A percentile compares a stretch with the other conserved stretches of the same genome.
phyloP scores from a whole-genome alignment of 2,797 vertebrate species.

The Sebastes trivittatus region DNA sequence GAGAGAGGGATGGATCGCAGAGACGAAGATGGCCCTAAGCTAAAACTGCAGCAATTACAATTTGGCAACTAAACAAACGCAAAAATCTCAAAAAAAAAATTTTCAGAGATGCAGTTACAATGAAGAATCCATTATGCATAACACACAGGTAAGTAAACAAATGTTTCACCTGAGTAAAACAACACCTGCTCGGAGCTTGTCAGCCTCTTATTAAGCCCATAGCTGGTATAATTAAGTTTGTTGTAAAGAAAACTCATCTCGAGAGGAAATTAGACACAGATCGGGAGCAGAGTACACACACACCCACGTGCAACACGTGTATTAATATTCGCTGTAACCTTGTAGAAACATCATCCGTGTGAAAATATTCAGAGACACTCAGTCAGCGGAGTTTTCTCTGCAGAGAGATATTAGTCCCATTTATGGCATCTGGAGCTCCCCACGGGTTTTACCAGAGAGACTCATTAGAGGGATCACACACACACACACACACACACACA shows the following conservation, averaged over 20 bases:
- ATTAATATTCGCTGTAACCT: constrained; percentile 11
- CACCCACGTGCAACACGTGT: neutral
- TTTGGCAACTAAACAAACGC: constrained; percentile 3
- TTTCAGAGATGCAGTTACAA: neutral
- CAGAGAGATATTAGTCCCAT: constrained; percentile 39
- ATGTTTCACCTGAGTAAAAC: neutral
- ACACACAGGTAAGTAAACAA: neutral
- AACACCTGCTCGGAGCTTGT: neutral
- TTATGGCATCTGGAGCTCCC: constrained; percentile 35
- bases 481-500: neutral
- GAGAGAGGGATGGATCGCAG: neutral
- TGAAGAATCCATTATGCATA: neutral
- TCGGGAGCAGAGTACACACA: neutral
- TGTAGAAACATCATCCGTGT: constrained; percentile 5
- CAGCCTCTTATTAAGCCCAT: constrained; percentile 1
- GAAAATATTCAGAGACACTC: constrained; percentile 27
- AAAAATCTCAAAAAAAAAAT: neutral
- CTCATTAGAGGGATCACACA: constrained; percentile 33
- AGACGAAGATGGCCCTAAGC: constrained; percentile 1
- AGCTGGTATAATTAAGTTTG: constrained; percentile 16
- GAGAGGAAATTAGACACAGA: constrained; percentile 3
- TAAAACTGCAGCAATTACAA: constrained; percentile 35
- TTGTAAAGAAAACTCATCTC: constrained; percentile 2
- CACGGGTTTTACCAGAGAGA: constrained; percentile 12
- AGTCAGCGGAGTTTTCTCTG: neutral